These are phyloP conservation scores for Micropterix aruncella DNA, from an alignment of 2,888 invertebrate species.

Conservation along the genomic window DNA sequence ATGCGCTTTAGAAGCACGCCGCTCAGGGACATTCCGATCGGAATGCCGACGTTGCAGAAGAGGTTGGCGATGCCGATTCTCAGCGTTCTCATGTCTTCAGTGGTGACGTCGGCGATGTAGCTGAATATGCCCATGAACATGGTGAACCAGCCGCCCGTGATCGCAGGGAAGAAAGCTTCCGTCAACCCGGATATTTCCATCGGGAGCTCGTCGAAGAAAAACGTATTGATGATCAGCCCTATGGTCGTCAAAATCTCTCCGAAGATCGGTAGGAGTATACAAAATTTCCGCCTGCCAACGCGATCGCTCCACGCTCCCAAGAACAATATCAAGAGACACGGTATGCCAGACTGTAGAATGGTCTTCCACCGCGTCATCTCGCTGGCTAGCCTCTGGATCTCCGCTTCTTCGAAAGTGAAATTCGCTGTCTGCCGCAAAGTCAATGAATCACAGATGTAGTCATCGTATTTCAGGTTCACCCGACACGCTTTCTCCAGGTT, in stretches of 20 bases:
- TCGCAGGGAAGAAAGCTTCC: conserved; percentile 68
- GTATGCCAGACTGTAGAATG: conserved; percentile 66
- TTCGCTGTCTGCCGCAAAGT: conserved; percentile 56
- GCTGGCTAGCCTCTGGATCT: conserved; percentile 61
- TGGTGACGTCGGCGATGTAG: conserved; percentile 78
- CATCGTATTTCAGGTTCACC: conserved; percentile 61
- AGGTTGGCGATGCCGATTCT: conserved; percentile 80
- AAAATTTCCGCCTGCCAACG: conserved; percentile 57
- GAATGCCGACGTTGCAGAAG: conserved; percentile 77
- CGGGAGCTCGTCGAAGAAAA: conserved; percentile 62
- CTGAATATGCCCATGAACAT: conserved; percentile 86
- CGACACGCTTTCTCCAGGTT: conserved; percentile 79
- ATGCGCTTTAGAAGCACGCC: conserved; percentile 63
- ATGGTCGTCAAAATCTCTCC: conserved; percentile 69
- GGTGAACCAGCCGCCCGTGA: conserved; percentile 78
- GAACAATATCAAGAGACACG: conserved; percentile 69
- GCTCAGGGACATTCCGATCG: conserved; percentile 78
- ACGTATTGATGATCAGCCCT: conserved; percentile 66
- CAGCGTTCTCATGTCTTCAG: conserved; percentile 68
- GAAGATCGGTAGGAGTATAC: conserved; percentile 69
- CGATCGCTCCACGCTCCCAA: conserved; percentile 67
- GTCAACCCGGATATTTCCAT: conserved; percentile 70
- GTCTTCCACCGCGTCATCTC: conserved; percentile 80
- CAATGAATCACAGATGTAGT: conserved; percentile 62
- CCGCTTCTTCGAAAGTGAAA: conserved; percentile 41